These are phyloP conservation scores for Apis mellifera DNA, from an alignment of 1,140 invertebrate genomes.

Conservation along the genomic window DNA sequence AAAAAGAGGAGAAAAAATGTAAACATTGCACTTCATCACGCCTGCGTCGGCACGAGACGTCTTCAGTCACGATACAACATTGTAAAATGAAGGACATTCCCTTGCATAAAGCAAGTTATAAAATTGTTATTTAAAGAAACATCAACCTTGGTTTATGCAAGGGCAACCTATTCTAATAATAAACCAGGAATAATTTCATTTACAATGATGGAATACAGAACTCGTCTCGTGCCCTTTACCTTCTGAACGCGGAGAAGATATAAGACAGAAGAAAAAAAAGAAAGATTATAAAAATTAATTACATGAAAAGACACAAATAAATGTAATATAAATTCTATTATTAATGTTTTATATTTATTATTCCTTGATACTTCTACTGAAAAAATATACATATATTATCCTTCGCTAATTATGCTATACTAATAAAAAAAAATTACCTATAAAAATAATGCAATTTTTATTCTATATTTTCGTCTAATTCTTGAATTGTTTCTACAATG, in stretches of 20 bases:
- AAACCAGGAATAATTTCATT: constrained; percentile 35
- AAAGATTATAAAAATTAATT: constrained; percentile 68
- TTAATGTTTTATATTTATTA: constrained; percentile 17
- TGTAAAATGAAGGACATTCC: constrained; percentile 22
- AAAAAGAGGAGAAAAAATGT: background rate
- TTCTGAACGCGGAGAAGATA: constrained; percentile 49
- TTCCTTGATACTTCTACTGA: background rate
- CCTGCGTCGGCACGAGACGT: constrained; percentile 63
- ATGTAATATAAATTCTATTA: constrained; percentile 81
- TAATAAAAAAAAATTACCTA: constrained; percentile 8
- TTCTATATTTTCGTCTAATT: constrained; percentile 49
- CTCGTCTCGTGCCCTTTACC: constrained; percentile 49
- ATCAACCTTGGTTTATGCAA: constrained; percentile 50
- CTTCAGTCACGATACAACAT: constrained; percentile 41
- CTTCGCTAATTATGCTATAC: background rate
- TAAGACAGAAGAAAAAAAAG: constrained; percentile 20
- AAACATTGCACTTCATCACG: constrained; percentile 50
- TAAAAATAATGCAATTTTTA: constrained; percentile 21
- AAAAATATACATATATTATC: background rate
- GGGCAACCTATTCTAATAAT: constrained; percentile 13
- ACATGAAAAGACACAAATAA: constrained; percentile 76
- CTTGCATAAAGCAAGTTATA: constrained; percentile 33
- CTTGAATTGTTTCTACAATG: constrained; percentile 56
- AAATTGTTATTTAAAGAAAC: constrained; percentile 52
- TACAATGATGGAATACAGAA: constrained; percentile 32